Base-by-base conservation (phyloP, 2,113 vertebrate genomes). In the Collichthys lucidus region DNA sequence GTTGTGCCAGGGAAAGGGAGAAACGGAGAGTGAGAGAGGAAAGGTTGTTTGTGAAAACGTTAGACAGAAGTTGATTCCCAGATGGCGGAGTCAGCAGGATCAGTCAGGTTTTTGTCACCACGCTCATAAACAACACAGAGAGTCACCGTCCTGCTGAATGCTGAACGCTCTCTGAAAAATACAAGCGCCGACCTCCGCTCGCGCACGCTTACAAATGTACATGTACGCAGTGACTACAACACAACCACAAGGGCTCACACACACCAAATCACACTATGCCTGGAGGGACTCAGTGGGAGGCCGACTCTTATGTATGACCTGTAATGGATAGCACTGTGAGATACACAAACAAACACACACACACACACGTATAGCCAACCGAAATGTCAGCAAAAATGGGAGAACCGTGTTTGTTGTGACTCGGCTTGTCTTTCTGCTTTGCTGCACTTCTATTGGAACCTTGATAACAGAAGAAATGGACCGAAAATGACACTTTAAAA, bases 331-430 rank as follows among this genome's bases (percentile, higher is more conserved):
- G 75, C n/a, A 47, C 81, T 80, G 64, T 77, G 52, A 82, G 35
- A 67, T 42, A 69, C 7, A 19, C 22, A 26, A 26, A 46, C 35
- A 56, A 72, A 69, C 24, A 62, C 57, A 64, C 5, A 20, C 26
- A 29, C n/a, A 22, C 50, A 49, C 31, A 69, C 57, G 74, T 72
- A 64, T 50, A 57, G 31, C 35, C 72, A 73, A 63, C 72, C 9
- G 7, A 77, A 75, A 86, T 74, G 74, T 74, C 82, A 85, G 64
- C 50, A 69, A 77, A 85, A 83, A 84, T 85, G 84, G 74, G 55
- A 66, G 49, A 89, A 69, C 47, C 4, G 17, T 89, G 83, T 89
- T 87, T 91, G 89, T 88, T 89, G 83, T 92, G 89, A 88, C 85
- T 82, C n/a, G 65, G 59, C 64, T 77, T 67, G 79, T 90, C 69